Base-by-base conservation (phyloP, 2,797 vertebrate genomes). In the Buceros bicornis region DNA sequence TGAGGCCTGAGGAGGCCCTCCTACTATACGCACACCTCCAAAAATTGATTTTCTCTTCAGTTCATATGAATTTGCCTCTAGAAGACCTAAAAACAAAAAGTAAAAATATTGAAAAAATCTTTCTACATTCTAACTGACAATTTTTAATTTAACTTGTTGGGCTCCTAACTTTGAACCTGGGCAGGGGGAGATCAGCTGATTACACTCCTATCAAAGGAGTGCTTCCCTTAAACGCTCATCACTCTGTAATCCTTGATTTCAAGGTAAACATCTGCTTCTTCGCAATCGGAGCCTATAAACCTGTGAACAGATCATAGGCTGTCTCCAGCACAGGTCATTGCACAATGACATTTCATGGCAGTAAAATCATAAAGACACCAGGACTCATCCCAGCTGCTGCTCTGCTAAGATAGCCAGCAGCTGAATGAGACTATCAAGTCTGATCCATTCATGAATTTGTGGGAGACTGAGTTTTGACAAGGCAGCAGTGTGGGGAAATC, bases 401-500 rank as follows among this genome's bases (percentile, higher is more conserved):
- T 37, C 77, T 54, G 10, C 29, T 1, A 7, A 40, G 28, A 1
- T 1, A 54, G 1, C 58, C 10, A 42, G 3, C 28, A 40, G 31
- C 3, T 17, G 5, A 31, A 16, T 3, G 26, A 47, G 37, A 19
- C 10, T 13, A 24, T 2, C 6, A 8, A 28, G 9, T 8, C 24
- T 29, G 2, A 18, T 3, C 16, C 3, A 7, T 16, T 12, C 47
- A 12, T 20, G 26, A 10, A 33, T 22, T 16, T 16, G 10, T 13
- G 37, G 13, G 24, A 50, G 16, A 9, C 8, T 9, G n/a, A 62
- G 40, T 13, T 51, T 25, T 26, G 40, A 11, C 12, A 29, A 35
- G 33, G 33, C 56, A 66, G 51, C 31, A 29, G 1, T 1, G 4
- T 0, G 4, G 10, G 48, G n/a, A 48, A n/a, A 57, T 1, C 16